These are phyloP conservation scores for Porites rus DNA, from an alignment of 92 coral and sea anemone genomes.

Conservation along the genomic window DNA sequence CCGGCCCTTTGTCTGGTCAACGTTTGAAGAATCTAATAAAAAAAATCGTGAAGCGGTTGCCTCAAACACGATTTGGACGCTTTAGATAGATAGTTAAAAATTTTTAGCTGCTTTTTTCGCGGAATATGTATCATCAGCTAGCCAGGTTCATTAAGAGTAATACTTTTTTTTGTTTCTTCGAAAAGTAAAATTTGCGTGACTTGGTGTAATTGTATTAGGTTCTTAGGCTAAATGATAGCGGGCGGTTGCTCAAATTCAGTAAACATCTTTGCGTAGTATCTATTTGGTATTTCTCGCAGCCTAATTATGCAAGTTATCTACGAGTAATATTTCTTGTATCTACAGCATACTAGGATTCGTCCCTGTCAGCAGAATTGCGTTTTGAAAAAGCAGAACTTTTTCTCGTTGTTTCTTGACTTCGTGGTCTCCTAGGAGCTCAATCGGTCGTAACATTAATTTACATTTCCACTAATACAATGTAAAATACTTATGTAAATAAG, in stretches of 20 bases:
- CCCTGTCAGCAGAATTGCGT: background rate
- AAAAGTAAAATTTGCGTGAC: slow-evolving; percentile 60
- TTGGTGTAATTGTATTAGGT: slow-evolving; percentile 18
- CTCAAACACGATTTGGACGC: background rate
- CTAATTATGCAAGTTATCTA: slow-evolving; percentile 58
- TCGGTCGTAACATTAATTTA: slow-evolving; percentile 3
- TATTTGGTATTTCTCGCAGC: slow-evolving; percentile 52
- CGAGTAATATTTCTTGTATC: slow-evolving; percentile 33
- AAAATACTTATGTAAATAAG: slow-evolving; percentile 37
- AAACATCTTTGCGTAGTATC: slow-evolving; percentile 53
- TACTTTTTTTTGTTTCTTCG: slow-evolving; percentile 15
- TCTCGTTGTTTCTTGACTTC: slow-evolving; percentile 10
- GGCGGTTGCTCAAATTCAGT: slow-evolving; percentile 44
- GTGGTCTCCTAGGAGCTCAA: background rate
- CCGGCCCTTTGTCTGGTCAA: slow-evolving; percentile 71
- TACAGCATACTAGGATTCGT: background rate
- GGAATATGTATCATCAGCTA: background rate
- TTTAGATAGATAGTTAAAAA: background rate
- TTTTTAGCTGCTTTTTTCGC: slow-evolving; percentile 10
- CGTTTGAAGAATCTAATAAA: slow-evolving; percentile 44
- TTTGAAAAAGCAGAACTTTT: slow-evolving; percentile 2
- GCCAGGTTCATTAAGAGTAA: slow-evolving; percentile 6
- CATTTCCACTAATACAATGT: slow-evolving; percentile 16
- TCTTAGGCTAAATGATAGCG: slow-evolving; percentile 20
- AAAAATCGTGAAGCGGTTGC: slow-evolving; percentile 37